Conservation (phyloP, 2,113 vertebrate species). For the Brachyhypopomus gauderio region DNA sequence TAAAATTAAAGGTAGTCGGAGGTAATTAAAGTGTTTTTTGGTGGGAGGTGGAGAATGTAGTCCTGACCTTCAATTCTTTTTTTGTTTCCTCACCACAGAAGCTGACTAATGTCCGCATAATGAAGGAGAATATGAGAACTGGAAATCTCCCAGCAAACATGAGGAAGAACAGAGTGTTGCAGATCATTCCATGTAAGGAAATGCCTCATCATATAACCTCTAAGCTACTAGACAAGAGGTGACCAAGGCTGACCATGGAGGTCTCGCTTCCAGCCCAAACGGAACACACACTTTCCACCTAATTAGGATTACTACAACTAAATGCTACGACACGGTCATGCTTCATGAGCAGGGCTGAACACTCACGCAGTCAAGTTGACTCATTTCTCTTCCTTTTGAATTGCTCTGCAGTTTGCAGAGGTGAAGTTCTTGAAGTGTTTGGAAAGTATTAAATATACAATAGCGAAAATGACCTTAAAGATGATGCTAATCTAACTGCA, state of each 20-base stretch:
- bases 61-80: neutral
- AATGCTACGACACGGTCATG: too few relatives aligned
- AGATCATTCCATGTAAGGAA: constrained; percentile 96
- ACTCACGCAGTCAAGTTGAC: too few relatives aligned
- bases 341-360: too few relatives aligned
- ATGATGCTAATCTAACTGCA: too few relatives aligned
- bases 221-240: neutral
- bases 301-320: too few relatives aligned
- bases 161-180: constrained; percentile 97
- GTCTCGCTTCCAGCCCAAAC: too few relatives aligned
- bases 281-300: too few relatives aligned
- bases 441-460: too few relatives aligned
- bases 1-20: neutral
- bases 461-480: too few relatives aligned
- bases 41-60: neutral
- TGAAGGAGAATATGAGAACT: constrained; percentile 98
- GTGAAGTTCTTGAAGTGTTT: too few relatives aligned
- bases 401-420: too few relatives aligned
- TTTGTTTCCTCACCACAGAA: constrained; percentile 75
- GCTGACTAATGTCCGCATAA: constrained; percentile 94
- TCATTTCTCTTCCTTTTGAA: too few relatives aligned
- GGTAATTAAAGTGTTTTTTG: neutral
- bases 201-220: neutral
- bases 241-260: neutral
- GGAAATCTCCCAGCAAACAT: constrained; percentile 97